Percentiles rank a stretch among this genome's conserved stretches.
Conservation (phyloP, 2,797 vertebrate genomes). For the Cynodonichthys magdalenae region DNA sequence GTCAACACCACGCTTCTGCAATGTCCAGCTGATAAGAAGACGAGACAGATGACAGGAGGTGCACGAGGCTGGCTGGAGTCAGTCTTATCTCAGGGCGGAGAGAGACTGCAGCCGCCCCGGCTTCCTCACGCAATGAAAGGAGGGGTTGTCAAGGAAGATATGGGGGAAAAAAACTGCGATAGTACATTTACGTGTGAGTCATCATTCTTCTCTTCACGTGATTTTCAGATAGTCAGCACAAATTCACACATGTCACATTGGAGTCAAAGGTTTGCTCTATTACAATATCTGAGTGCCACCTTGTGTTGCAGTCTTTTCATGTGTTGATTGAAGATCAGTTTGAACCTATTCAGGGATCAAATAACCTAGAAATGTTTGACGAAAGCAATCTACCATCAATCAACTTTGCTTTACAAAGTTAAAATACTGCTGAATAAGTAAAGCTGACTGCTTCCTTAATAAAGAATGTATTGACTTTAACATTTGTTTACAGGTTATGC, state of each 20-base stretch:
- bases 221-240: constrained; percentile 31
- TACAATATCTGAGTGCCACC: constrained; percentile 69
- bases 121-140: constrained; percentile 78
- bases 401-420: constrained; percentile 20
- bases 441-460: constrained; percentile 1
- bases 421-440: constrained; percentile 9
- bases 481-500: constrained; percentile 8
- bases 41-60: constrained; percentile 85
- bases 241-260: constrained; percentile 36
- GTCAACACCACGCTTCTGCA: constrained; percentile 68
- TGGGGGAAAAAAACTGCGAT: constrained; percentile 45
- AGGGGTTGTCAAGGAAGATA: constrained; percentile 57
- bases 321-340: not conserved
- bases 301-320: constrained; percentile 50
- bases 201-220: constrained; percentile 52
- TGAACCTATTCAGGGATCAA: not conserved
- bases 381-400: constrained; percentile 3
- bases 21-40: constrained; percentile 76
- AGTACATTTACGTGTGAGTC: constrained; percentile 77
- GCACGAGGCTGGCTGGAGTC: constrained; percentile 82
- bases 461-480: constrained; percentile 18
- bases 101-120: constrained; percentile 75
- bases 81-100: constrained; percentile 82
- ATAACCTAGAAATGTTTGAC: constrained; percentile 12
- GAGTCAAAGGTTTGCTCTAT: constrained; percentile 53